Percentiles rank a stretch among this genome's conserved stretches.
Conservation (phyloP, 2,888 invertebrate species). For the Tipula vernalis region DNA sequence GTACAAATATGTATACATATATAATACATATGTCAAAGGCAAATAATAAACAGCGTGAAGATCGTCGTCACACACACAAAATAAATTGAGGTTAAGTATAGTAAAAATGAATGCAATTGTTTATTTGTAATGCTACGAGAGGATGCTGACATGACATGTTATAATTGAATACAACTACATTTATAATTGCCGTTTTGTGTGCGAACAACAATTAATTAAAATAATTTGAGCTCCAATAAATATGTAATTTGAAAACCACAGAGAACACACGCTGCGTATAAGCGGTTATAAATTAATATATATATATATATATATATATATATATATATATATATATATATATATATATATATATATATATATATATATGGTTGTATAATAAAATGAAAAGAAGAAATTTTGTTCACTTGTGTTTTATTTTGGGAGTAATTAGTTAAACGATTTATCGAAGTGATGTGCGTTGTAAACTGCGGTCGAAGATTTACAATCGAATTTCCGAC, state of each 20-base stretch:
- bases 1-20: not conserved
- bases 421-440: too few relatives aligned
- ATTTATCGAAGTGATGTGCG: too few relatives aligned
- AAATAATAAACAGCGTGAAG: not conserved
- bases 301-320: too few relatives aligned
- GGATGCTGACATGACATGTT: not conserved
- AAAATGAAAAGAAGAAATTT: too few relatives aligned
- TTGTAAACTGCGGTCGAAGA: too few relatives aligned
- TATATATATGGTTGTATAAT: too few relatives aligned
- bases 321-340: too few relatives aligned
- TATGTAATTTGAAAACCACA: not conserved
- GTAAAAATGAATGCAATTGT: not conserved
- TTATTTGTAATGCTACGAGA: not conserved
- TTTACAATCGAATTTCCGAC: too few relatives aligned
- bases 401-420: too few relatives aligned
- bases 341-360: too few relatives aligned
- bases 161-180: not conserved
- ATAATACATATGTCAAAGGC: not conserved
- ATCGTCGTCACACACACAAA: not conserved
- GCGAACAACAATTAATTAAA: not conserved
- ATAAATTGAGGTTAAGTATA: not conserved
- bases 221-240: not conserved
- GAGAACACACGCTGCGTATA: not conserved
- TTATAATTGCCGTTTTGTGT: not conserved
- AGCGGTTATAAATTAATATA: too few relatives aligned